phyloP scores from a whole-genome alignment of 2,888 invertebrate genomes.

The Geophilus truncorum region DNA sequence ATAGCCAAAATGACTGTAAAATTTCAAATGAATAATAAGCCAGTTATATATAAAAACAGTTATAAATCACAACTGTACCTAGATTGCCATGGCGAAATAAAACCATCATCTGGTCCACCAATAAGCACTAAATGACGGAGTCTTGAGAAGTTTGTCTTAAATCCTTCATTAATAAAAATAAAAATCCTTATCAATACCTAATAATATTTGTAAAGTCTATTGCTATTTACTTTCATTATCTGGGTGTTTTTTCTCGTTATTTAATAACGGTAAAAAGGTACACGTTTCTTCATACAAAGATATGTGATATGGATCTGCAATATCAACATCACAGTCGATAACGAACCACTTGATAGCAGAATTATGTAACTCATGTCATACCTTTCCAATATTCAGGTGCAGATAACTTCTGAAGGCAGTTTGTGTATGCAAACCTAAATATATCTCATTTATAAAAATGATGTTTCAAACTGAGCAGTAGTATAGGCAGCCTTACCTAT shows the following conservation, averaged over 20 bases:
- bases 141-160: constrained; percentile 62
- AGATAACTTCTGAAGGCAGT: not conserved
- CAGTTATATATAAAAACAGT: no score
- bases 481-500: not conserved
- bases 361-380: not conserved
- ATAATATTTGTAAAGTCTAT: not conserved
- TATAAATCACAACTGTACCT: constrained; percentile 57
- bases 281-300: not conserved
- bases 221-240: not conserved
- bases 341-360: no score
- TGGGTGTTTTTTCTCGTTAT: not conserved
- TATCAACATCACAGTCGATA: no score
- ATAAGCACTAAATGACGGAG: constrained; percentile 73
- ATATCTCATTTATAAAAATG: not conserved
- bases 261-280: not conserved
- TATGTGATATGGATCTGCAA: not conserved
- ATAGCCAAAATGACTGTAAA: constrained; percentile 84
- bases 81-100: constrained; percentile 93
- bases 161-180: constrained; percentile 40
- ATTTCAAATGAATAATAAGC: no score
- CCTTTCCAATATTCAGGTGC: not conserved
- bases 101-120: constrained; percentile 86
- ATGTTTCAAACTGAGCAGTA: not conserved
- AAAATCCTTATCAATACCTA: not conserved
- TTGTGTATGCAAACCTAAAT: not conserved